Base-by-base conservation (phyloP, 64 coral and sea anemone species). In the Pocillopora verrucosa region DNA sequence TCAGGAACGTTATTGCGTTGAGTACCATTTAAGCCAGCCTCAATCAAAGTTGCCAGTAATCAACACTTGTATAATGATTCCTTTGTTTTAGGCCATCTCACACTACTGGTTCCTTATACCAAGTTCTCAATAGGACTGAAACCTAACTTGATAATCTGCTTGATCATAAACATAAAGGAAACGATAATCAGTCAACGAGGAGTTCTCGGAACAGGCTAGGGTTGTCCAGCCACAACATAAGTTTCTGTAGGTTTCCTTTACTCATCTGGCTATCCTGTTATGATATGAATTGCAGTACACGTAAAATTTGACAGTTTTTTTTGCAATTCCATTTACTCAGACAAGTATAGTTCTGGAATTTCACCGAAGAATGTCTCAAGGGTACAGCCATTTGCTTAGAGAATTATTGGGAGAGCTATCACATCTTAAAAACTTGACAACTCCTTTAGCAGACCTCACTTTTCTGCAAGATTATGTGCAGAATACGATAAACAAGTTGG, bases 331-430 rank as follows among this genome's bases (percentile, higher is more conserved):
- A 9, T 36, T 35, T 65, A 30, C 25, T 84, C 81, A 84, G 81
- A 84, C 35, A 70, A 85, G 82, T 22, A 24, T 9, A n/a, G 6
- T 85, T 4, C 12, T 85, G 62, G 82, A 84, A 22, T 85, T 70
- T 16, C 35, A 85, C 14, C 19, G 22, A 25, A 72, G 38, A 85
- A 65, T 58, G 13, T 85, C 64, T 41, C 22, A 56, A 11, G 17
- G 20, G 17, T 58, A 56, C 19, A 84, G 63, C 16, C 16, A 24
- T 10, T 16, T 67, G 16, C 62, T 72, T 51, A 51, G 36, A 85
- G 35, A 41, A 35, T 85, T 20, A 30, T 22, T 85, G 12, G 82
- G 37, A 72, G 65, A 57, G 4, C 12, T 85, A 13, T 19, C 65
- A 25, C 45, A 37, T 10, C 11, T n/a, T 15, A 36, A 68, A 36